phyloP scores from a whole-genome alignment of 1,140 invertebrate genomes.

The Proctacanthus coquilletti region DNA sequence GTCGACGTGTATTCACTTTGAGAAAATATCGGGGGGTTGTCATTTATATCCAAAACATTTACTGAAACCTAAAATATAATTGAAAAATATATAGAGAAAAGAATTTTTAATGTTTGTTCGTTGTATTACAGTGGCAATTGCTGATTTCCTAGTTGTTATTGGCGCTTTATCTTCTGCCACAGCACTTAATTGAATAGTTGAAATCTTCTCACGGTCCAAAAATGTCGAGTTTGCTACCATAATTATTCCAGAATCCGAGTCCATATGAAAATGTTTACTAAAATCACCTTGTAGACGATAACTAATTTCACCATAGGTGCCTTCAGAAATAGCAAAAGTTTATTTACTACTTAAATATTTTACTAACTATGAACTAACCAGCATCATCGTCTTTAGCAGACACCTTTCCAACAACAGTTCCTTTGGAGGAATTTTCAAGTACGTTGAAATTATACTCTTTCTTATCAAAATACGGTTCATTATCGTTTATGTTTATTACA shows the following conservation, averaged over 20 bases:
- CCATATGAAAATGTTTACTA: conserved; percentile 52
- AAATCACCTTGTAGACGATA: conserved; percentile 63
- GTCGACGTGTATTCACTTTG: conserved; percentile 57
- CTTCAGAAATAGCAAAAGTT: conserved; percentile 15
- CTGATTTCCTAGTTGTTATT: conserved; percentile 43
- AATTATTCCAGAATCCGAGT: conserved; percentile 57
- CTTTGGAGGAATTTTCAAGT: conserved; percentile 55
- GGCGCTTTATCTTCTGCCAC: conserved; percentile 66
- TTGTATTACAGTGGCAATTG: conserved; percentile 48
- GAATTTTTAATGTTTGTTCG: too few species aligned
- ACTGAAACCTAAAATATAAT: conserved; percentile 43
- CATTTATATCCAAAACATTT: conserved; percentile 68
- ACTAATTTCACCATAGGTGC: conserved; percentile 51
- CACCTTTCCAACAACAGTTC: conserved; percentile 51
- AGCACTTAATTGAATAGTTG: conserved; percentile 58
- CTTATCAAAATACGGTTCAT: conserved; percentile 59
- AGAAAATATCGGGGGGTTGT: conserved; percentile 64
- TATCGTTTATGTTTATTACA: conserved; percentile 76
- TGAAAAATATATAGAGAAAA: conserved; percentile 7
- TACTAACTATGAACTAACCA: conserved; percentile 25
- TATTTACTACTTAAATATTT: not conserved
- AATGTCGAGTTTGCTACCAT: conserved; percentile 52
- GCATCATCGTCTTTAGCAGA: conserved; percentile 58
- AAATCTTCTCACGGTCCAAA: conserved; percentile 62
- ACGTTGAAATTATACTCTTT: conserved; percentile 50